Evolutionary conservation across 1,140 invertebrate genomes (phyloP).

Genomic region (Drosophila equinoxialis): DNA sequence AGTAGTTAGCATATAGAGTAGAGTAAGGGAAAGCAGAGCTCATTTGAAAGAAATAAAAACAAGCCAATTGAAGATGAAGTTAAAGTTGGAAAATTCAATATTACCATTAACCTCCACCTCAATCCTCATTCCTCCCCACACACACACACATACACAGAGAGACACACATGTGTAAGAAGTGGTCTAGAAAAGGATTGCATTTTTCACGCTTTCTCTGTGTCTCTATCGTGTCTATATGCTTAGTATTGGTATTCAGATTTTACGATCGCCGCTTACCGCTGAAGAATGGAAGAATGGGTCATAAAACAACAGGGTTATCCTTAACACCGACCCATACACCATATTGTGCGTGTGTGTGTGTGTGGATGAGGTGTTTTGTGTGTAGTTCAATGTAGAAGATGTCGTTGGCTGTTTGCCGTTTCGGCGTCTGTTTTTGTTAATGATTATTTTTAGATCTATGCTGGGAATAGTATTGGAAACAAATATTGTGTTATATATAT

Average conservation of each 20-base stretch:
- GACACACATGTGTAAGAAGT: slow-evolving; percentile 48
- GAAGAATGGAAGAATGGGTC: slow-evolving; percentile 60
- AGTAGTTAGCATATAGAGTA: slow-evolving; percentile 32
- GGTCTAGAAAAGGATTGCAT: slow-evolving; percentile 63
- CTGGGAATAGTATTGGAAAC: slow-evolving; percentile 77
- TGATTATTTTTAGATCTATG: slow-evolving; percentile 80
- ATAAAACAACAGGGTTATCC: slow-evolving; percentile 80
- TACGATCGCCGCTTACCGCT: slow-evolving; percentile 73
- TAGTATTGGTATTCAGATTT: slow-evolving; percentile 54
- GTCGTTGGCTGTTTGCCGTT: slow-evolving; percentile 28
- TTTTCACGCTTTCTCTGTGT: slow-evolving; percentile 71
- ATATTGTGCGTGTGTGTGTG: not conserved
- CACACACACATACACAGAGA: not conserved
- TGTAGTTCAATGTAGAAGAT: slow-evolving; percentile 16
- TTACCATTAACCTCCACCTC: too few relatives aligned
- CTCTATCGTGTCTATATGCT: not conserved
- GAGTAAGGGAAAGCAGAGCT: slow-evolving; percentile 65
- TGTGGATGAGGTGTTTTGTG: not conserved
- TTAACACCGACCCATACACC: slow-evolving; percentile 22
- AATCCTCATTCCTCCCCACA: not conserved
- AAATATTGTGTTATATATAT: slow-evolving; percentile 55
- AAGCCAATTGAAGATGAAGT: slow-evolving; percentile 60
- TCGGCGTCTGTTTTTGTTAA: slow-evolving; percentile 39
- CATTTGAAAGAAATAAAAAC: slow-evolving; percentile 80
- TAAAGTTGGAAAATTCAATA: slow-evolving; percentile 12